Evolutionary conservation across 2,888 invertebrate genomes (phyloP).

Genomic region (Tenthredo livida): DNA sequence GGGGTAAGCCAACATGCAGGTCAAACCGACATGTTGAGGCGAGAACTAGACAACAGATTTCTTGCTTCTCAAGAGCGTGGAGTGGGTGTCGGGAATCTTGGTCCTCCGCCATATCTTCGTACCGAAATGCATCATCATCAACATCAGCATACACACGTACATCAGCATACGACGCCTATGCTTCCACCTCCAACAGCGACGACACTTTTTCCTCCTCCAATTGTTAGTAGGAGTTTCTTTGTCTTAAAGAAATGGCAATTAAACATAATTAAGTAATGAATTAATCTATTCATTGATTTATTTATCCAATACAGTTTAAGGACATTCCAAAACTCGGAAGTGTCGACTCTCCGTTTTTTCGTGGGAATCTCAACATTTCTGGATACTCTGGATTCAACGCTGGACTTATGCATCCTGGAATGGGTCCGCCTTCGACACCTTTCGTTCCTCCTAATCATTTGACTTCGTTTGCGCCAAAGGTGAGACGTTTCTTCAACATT

Average conservation of each 20-base stretch:
- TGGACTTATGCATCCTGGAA: conserved; percentile 88
- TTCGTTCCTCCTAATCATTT: conserved; percentile 94
- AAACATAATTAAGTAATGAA: background rate
- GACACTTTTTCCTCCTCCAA: conserved; percentile 82
- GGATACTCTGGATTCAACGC: conserved; percentile 90
- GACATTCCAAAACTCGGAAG: conserved; percentile 92
- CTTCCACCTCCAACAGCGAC: conserved; percentile 81
- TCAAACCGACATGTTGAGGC: conserved; percentile 91
- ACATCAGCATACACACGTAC: conserved; percentile 95
- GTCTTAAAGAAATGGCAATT: background rate
- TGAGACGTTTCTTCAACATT: conserved; percentile 74
- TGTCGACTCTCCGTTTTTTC: conserved; percentile 89
- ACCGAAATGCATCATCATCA: conserved; percentile 96
- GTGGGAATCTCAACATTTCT: conserved; percentile 86
- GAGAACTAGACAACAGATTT: conserved; percentile 94
- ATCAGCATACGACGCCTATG: conserved; percentile 89
- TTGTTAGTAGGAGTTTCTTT: conserved; percentile 80
- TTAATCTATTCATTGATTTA: conserved; percentile 6
- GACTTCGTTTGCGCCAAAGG: conserved; percentile 94
- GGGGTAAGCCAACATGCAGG: conserved; percentile 80
- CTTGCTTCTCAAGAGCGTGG: conserved; percentile 90
- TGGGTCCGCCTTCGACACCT: conserved; percentile 87
- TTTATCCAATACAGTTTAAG: conserved; percentile 84
- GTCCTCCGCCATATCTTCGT: conserved; percentile 84
- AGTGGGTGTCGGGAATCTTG: conserved; percentile 73